Evolutionary conservation across 2,888 invertebrate species (phyloP).

Genomic region (Melikaiella ostensackeni): DNA sequence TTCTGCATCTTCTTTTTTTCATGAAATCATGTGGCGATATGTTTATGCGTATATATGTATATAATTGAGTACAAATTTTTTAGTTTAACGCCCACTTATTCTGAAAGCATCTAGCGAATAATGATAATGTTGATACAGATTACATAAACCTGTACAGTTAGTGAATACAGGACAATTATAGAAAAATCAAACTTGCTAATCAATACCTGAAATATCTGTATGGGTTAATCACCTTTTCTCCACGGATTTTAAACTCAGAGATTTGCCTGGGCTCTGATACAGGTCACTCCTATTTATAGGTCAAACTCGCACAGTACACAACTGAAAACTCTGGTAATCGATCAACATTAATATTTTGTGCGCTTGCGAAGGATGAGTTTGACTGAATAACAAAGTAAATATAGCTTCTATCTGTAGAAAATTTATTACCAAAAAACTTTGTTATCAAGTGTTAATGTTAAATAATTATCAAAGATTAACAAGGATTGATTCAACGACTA

Average conservation of each 20-base stretch:
- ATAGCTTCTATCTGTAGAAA: too few species aligned
- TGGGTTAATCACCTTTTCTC: neutral
- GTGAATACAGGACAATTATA: too few species aligned
- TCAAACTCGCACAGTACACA: constrained; percentile 17
- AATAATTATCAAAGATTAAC: neutral
- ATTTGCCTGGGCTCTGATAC: neutral
- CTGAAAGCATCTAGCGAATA: neutral
- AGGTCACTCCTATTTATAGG: constrained; percentile 22
- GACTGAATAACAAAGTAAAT: neutral
- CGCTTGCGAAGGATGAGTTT: constrained; percentile 21
- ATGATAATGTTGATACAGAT: too few species aligned
- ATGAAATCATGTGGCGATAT: too few species aligned
- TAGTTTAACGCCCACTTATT: neutral
- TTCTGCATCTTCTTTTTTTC: neutral
- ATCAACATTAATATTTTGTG: constrained; percentile 14
- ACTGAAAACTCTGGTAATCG: constrained; percentile 13
- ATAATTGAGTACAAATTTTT: neutral
- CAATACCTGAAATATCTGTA: neutral
- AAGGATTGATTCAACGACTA: neutral
- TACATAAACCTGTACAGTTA: too few species aligned
- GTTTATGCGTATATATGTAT: too few species aligned
- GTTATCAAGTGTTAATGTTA: too few species aligned
- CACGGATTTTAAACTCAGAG: neutral
- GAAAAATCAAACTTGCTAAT: too few species aligned
- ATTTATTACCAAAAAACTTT: too few species aligned